Base-by-base conservation (phyloP, 2,888 invertebrate genomes). In the Apotomis turbidana region DNA sequence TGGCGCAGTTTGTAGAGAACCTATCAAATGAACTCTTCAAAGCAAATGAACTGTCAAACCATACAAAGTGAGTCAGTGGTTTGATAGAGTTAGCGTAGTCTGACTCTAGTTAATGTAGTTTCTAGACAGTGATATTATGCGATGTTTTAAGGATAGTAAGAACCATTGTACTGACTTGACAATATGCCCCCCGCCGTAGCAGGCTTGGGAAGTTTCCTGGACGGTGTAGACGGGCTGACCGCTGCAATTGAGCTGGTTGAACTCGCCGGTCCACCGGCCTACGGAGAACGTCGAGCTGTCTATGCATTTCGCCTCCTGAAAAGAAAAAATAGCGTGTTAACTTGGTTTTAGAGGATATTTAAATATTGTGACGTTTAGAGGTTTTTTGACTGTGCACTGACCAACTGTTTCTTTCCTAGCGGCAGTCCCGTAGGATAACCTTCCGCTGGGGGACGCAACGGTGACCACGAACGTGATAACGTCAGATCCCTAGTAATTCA, bases 301-400 rank as follows among this genome's bases (percentile, higher is more conserved):
- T 0, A 90, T 80, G 76, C 93, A 93, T 54, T 85, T 83, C 0
- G 88, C 84, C 61, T 88, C 84, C 93, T 93, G 80, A 1, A 83
- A 83, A 57, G 4, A 59, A 54, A 41, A 36, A 58, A 12, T 59
- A 13, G 27, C 27, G 27, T 27, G 27, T 27, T 27, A 27, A 27
- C 1, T 27, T 27, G 27, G 2, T 27, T 27, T 27, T 27, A 27
- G 27, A 27, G 27, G 27, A 27, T 27, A 27, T 27, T 27, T 27
- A 27, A 27, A 27, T 27, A 1, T 27, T 27, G 27, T 27, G 27
- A 27, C 27, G 27, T 27, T 27, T 2, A 27, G 27, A 27, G 27
- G 27, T 27, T 27, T 27, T 27, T 27, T 27, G 2, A 27, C 27
- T 27, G 27, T 27, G 27, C 27, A 77, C 85, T 78, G 77, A 91